These are phyloP conservation scores for Drosophila micromelanica DNA, from an alignment of 1,140 invertebrate species.

Conservation along the genomic window DNA sequence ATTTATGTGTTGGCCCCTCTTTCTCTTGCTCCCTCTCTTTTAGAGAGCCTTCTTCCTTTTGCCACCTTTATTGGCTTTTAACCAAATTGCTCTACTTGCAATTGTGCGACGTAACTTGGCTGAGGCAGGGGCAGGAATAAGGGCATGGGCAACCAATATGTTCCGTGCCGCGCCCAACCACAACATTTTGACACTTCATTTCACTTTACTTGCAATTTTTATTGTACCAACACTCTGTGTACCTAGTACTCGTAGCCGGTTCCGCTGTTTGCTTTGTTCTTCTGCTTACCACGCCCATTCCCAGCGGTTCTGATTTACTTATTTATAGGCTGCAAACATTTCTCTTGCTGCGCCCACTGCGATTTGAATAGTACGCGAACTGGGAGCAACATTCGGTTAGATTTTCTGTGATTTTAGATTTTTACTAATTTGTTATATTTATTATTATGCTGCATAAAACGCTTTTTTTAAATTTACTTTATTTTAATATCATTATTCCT, in stretches of 20 bases:
- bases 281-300: conserved; percentile 13
- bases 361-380: conserved; percentile 6
- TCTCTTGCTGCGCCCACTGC: conserved; percentile 3
- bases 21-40: background rate
- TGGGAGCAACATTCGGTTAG: background rate
- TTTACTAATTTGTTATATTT: no score
- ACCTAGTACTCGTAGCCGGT: background rate
- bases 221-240: conserved; percentile 15
- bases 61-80: conserved; percentile 47
- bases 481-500: no score
- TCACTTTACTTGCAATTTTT: conserved; percentile 61
- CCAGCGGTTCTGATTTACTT: conserved; percentile 38
- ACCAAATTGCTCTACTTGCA: conserved; percentile 68
- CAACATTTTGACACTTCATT: conserved; percentile 74
- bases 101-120: conserved; percentile 39
- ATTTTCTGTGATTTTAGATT: background rate
- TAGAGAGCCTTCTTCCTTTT: background rate
- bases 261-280: conserved; percentile 4
- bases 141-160: background rate
- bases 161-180: conserved; percentile 36
- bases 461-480: no score
- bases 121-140: conserved; percentile 18
- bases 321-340: conserved; percentile 14
- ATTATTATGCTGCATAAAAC: no score
- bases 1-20: conserved; percentile 36